A percentile compares a stretch with the other conserved stretches of the same genome.
These are phyloP conservation scores for Odontomyia ornata DNA, from an alignment of 2,888 invertebrate genomes.

Conservation along the genomic window DNA sequence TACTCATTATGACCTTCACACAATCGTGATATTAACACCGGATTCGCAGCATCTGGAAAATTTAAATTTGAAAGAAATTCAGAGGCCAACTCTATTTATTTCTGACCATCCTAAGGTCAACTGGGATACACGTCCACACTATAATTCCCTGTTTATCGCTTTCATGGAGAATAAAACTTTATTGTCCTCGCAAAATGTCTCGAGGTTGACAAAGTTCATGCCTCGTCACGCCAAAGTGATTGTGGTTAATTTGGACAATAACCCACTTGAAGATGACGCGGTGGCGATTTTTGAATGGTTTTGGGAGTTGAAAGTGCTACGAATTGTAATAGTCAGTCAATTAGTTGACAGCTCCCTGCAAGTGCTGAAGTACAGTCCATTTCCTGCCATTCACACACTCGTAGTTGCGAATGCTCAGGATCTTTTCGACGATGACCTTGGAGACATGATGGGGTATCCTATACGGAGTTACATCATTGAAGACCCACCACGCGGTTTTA, in stretches of 20 bases:
- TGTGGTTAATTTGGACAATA: background rate
- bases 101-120: too few relatives aligned
- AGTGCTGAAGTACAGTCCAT: background rate
- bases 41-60: too few relatives aligned
- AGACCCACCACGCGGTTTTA: slow-evolving; percentile 6
- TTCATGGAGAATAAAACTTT: background rate
- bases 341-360: background rate
- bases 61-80: too few relatives aligned
- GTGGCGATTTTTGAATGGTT: background rate
- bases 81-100: too few relatives aligned
- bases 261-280: background rate
- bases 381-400: background rate
- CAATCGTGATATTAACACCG: too few relatives aligned
- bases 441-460: slow-evolving; percentile 5
- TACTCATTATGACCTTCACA: too few relatives aligned
- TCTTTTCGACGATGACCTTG: background rate
- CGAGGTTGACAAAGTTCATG: background rate
- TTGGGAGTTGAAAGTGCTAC: background rate
- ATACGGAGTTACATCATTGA: background rate
- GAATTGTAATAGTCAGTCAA: background rate
- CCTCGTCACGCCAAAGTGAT: background rate
- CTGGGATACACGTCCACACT: background rate
- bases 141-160: background rate
- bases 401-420: background rate
- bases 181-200: background rate